Conservation (phyloP, 2,113 vertebrate species). For the human region GRCh38 chr20:45144001-45144500, state of each 20-base stretch:
- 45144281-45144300: neutral
- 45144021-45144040: too few species aligned
- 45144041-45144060: too few species aligned
- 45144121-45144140: neutral
- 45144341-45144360: neutral
- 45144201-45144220: neutral
- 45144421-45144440: neutral
- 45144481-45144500: neutral
- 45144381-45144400: neutral
- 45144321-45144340: neutral
- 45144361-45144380: neutral
- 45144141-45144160: neutral
- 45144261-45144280: neutral
- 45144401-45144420: neutral
- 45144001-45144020: too few species aligned
- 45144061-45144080: too few species aligned
- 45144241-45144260: neutral
- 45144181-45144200: neutral
- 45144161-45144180: neutral
- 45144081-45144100: neutral
- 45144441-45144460: neutral
- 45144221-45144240: neutral
- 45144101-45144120: neutral
- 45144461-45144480: neutral
- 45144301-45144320: neutral